Percentiles rank a stretch among this genome's conserved stretches.
phyloP scores from a whole-genome alignment of 2,888 invertebrate species.

The Hoplodrina blanda region DNA sequence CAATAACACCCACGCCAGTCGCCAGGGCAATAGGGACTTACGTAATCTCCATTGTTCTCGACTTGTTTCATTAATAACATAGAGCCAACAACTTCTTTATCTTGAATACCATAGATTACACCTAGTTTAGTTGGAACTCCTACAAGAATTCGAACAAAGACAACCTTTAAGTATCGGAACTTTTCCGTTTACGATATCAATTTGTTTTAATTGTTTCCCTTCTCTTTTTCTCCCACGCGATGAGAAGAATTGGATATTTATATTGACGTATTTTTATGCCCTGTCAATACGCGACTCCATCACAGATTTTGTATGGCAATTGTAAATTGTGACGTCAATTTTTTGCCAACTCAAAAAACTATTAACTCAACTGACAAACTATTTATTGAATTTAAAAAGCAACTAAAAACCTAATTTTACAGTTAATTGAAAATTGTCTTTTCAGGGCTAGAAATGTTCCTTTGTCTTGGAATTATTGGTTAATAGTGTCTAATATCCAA shows the following conservation, averaged over 20 bases:
- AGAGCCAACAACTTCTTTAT: constrained; percentile 52
- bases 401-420: too few species aligned
- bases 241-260: neutral
- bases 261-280: too few species aligned
- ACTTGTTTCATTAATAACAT: constrained; percentile 58
- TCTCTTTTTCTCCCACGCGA: neutral
- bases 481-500: too few species aligned
- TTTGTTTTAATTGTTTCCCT: constrained; percentile 38
- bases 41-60: constrained; percentile 61
- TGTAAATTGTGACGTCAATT: too few species aligned
- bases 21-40: constrained; percentile 47
- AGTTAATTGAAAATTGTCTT: too few species aligned
- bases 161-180: constrained; percentile 11
- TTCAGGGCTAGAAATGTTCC: too few species aligned
- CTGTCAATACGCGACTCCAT: too few species aligned
- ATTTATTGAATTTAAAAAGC: too few species aligned
- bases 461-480: too few species aligned
- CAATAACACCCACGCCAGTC: constrained; percentile 42
- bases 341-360: too few species aligned
- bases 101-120: constrained; percentile 44
- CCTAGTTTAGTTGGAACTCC: constrained; percentile 33
- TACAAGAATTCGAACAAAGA: constrained; percentile 31
- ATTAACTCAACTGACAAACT: too few species aligned
- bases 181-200: constrained; percentile 26
- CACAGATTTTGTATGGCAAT: too few species aligned